Evolutionary conservation across 2,888 invertebrate species (phyloP).

Genomic region (Ennomos erosarius): DNA sequence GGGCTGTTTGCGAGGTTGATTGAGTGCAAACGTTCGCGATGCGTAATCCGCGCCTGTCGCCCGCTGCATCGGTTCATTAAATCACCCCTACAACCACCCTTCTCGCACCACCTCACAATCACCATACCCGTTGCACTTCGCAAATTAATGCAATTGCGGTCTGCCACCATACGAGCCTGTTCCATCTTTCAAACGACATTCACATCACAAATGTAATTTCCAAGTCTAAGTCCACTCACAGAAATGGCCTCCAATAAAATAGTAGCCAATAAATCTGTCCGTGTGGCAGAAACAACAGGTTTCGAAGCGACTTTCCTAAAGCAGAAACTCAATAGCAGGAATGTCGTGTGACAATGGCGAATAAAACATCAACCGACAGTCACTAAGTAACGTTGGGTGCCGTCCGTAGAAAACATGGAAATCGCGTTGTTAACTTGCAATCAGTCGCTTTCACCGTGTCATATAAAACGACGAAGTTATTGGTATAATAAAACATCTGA

Average conservation of each 20-base stretch:
- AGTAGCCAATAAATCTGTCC: constrained; percentile 40
- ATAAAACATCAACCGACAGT: constrained; percentile 26
- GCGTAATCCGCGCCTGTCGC: constrained; percentile 81
- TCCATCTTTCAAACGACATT: constrained; percentile 47
- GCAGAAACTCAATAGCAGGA: constrained; percentile 31
- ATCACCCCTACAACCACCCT: constrained; percentile 63
- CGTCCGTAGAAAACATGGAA: constrained; percentile 27
- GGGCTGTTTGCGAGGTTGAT: constrained; percentile 83
- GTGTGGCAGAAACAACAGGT: constrained; percentile 37
- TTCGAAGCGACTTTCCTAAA: constrained; percentile 37
- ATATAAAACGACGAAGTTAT: constrained; percentile 33
- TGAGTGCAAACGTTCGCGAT: constrained; percentile 82
- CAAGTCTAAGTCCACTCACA: constrained; percentile 27
- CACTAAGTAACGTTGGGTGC: constrained; percentile 16
- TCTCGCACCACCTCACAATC: constrained; percentile 46
- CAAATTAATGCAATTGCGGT: constrained; percentile 81
- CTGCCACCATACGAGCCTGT: constrained; percentile 62
- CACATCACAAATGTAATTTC: constrained; percentile 26
- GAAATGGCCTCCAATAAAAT: constrained; percentile 35
- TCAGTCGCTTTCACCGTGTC: constrained; percentile 26
- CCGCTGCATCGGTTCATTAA: constrained; percentile 82
- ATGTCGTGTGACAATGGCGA: constrained; percentile 33
- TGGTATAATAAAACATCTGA: constrained; percentile 39
- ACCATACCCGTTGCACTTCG: constrained; percentile 73
- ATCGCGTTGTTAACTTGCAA: constrained; percentile 24